Conservation (phyloP, 64 coral and sea anemone genomes). For the Montipora capricornis region DNA sequence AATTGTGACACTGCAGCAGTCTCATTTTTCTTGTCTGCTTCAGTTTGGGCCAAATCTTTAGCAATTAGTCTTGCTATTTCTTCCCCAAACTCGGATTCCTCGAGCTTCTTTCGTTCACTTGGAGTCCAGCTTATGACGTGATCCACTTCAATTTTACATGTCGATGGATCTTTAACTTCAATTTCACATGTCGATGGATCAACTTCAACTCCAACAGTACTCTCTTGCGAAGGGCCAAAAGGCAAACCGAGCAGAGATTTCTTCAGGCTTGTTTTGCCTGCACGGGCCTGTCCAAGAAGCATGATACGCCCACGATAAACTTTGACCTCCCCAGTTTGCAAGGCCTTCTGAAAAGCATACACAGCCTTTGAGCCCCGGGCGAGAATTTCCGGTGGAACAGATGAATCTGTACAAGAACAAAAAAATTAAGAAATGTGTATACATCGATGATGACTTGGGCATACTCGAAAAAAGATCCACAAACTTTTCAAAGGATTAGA, state of each 20-base stretch:
- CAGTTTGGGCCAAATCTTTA: neutral
- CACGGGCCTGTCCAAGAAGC: conserved; percentile 60
- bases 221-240: conserved; percentile 49
- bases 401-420: neutral
- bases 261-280: conserved; percentile 72
- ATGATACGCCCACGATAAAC: conserved; percentile 68
- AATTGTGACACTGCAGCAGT: too few relatives aligned
- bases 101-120: neutral
- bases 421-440: neutral
- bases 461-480: too few relatives aligned
- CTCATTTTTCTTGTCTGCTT: neutral
- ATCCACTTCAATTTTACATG: neutral
- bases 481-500: too few relatives aligned
- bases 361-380: conserved; percentile 33
- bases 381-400: neutral
- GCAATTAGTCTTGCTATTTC: conserved; percentile 34
- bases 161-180: too few relatives aligned
- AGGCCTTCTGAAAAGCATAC: conserved; percentile 38
- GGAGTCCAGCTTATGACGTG: conserved; percentile 40
- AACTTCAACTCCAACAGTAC: conserved; percentile 54
- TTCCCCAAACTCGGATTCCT: conserved; percentile 24
- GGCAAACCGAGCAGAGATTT: conserved; percentile 68
- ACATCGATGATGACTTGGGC: too few relatives aligned
- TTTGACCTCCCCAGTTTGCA: conserved; percentile 32
- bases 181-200: conserved; percentile 63